A percentile compares a stretch with the other conserved stretches of the same genome.
Evolutionary conservation across 2,888 invertebrate species (phyloP).

Genomic region (Phymatocera aterrima): DNA sequence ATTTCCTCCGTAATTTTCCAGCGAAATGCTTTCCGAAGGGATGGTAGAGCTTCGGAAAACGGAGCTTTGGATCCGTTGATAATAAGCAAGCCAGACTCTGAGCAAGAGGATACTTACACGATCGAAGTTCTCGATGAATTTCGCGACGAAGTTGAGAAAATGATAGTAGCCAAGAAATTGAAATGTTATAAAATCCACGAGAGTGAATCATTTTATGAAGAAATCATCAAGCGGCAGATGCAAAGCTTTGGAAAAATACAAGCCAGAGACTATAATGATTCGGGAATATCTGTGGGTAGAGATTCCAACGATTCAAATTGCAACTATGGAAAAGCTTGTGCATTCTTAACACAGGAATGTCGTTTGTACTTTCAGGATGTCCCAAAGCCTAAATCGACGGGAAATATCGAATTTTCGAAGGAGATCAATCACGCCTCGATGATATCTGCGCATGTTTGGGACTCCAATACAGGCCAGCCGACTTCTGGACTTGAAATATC

Average conservation of each 20-base stretch:
- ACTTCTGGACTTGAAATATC: background rate
- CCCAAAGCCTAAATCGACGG: background rate
- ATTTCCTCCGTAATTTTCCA: background rate
- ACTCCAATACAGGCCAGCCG: slow-evolving; percentile 7
- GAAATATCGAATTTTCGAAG: background rate
- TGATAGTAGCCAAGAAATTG: background rate
- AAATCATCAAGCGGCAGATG: background rate
- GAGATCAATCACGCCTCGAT: background rate
- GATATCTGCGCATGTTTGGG: background rate
- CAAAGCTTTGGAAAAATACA: background rate
- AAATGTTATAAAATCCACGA: background rate
- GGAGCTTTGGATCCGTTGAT: too few relatives aligned
- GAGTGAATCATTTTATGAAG: background rate
- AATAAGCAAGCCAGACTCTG: background rate
- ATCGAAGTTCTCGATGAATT: background rate
- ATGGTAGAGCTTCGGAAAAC: background rate
- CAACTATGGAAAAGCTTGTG: too few relatives aligned
- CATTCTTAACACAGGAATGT: background rate
- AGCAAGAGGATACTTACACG: background rate
- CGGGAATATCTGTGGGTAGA: background rate
- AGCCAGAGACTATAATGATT: too few relatives aligned
- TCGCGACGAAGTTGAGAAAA: background rate
- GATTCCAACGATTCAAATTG: too few relatives aligned
- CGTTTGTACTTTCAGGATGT: background rate
- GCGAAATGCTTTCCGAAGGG: background rate